Evolutionary conservation across 2,113 vertebrate species (phyloP), one percentile per base, ranked within the genome.

Genomic region (Mesocricetus auratus): DNA sequence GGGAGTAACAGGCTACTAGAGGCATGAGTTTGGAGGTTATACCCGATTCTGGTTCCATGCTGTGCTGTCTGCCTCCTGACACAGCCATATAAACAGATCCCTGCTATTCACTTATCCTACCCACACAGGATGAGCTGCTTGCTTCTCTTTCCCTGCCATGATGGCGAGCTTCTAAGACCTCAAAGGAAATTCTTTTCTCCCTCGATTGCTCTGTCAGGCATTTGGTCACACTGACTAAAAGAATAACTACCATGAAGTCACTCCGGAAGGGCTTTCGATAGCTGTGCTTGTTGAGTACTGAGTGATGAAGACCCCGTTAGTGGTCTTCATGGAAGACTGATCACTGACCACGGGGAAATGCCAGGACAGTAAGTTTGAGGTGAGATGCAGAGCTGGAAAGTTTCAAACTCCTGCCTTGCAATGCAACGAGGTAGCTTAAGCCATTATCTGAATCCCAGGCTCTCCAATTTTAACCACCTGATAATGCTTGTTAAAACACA

Each of bases 401-500:
- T 47, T 60, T 86, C 50, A 21, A 24, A 71, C 8, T 45, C n/a
- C 29, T 87, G n/a, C 62, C 60, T 45, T 19, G 26, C 7, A 58
- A 42, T 93, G 45, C n/a, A 74, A 64, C 58, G 17, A 36, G 36
- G n/a, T 60, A 81, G 50, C 17, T 62, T 66, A 56, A 60, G 26
- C 60, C 11, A 12, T 0, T 45, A 60, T 77, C 29, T 53, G 42
- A 79, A 93, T 12, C 50, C 62, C 56, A 71, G 56, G 47, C 53
- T 75, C 45, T 90, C 71, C 47, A 24, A 77, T n/a, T 47, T 69
- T 21, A 96, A 47, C 68, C 31, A 7, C 10, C 17, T 39, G n/a
- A 94, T 64, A 79, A 47, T 86, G 56, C 79, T 94, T 88, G 24
- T 64, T 73, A 39, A 69, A 92, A 26, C 45, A 33, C 50, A 86